Evolutionary conservation across 2,113 vertebrate genomes (phyloP).

Genomic region (Parus major): DNA sequence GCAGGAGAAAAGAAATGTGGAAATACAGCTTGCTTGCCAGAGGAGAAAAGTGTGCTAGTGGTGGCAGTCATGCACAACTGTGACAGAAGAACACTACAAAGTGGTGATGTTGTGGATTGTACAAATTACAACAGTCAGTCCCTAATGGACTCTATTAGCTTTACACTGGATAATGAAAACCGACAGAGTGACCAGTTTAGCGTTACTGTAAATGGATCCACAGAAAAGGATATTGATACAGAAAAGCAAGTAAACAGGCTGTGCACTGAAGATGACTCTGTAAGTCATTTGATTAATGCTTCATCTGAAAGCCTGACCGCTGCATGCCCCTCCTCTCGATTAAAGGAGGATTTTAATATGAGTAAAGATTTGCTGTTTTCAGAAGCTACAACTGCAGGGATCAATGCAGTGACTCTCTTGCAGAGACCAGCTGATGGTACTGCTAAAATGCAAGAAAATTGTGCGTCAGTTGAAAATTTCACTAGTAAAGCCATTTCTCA

Average conservation of each 20-base stretch:
- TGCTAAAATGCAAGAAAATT: slow-evolving; percentile 62
- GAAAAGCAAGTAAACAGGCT: slow-evolving; percentile 68
- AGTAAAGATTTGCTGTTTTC: slow-evolving; percentile 49
- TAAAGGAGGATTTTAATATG: slow-evolving; percentile 67
- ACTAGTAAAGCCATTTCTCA: slow-evolving; percentile 58
- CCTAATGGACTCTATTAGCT: slow-evolving; percentile 72
- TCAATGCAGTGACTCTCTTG: slow-evolving; percentile 64
- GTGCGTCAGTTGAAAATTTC: slow-evolving; percentile 36
- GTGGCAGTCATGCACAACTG: slow-evolving; percentile 80
- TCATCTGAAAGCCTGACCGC: slow-evolving; percentile 55
- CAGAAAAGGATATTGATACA: slow-evolving; percentile 69
- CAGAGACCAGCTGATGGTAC: slow-evolving; percentile 55
- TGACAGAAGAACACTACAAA: slow-evolving; percentile 72
- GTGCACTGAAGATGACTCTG: slow-evolving; percentile 55
- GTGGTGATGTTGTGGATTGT: slow-evolving; percentile 68
- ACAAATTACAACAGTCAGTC: slow-evolving; percentile 71
- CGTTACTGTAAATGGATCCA: slow-evolving; percentile 74
- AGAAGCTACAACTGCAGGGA: slow-evolving; percentile 52
- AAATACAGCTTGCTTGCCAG: slow-evolving; percentile 65
- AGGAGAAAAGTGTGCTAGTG: slow-evolving; percentile 78
- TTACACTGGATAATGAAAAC: slow-evolving; percentile 77
- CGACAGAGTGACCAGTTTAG: slow-evolving; percentile 69
- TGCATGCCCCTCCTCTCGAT: slow-evolving; percentile 54
- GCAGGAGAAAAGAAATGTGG: slow-evolving; percentile 68
- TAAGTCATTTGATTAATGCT: slow-evolving; percentile 52